A percentile compares a stretch with the other conserved stretches of the same genome.
phyloP scores from a whole-genome alignment of 2,888 invertebrate genomes.

The Synanthedon vespiformis region DNA sequence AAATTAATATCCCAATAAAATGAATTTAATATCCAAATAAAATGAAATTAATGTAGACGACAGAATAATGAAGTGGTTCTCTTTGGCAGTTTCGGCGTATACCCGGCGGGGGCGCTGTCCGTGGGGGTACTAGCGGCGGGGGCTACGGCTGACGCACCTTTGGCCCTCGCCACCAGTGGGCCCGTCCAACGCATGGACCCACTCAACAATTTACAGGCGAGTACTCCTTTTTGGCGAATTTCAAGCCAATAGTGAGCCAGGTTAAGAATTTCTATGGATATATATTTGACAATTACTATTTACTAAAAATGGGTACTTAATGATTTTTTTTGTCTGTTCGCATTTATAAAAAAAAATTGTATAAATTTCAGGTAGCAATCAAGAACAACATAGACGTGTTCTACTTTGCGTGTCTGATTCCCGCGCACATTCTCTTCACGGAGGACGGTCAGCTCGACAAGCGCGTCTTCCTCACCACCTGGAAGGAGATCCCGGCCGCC shows the following conservation, averaged over 20 bases:
- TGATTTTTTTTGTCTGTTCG: no score
- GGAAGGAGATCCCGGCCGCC: slow-evolving; percentile 99
- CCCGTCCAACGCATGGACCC: slow-evolving; percentile 98
- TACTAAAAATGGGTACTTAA: no score
- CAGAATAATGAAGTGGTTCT: no score
- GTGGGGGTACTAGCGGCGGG: slow-evolving; percentile 89
- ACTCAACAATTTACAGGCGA: slow-evolving; percentile 90
- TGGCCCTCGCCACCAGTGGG: slow-evolving; percentile 75
- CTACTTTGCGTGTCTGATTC: slow-evolving; percentile 95
- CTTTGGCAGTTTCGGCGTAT: slow-evolving; percentile 88
- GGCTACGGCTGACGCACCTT: slow-evolving; percentile 80
- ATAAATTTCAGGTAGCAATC: slow-evolving; percentile 83
- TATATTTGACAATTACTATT: no score
- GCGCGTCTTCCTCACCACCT: slow-evolving; percentile 94
- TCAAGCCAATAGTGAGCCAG: no score
- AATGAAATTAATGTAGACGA: no score
- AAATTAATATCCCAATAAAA: no score
- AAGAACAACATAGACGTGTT: slow-evolving; percentile 99
- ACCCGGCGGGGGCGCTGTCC: slow-evolving; percentile 86
- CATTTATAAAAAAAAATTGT: not conserved
- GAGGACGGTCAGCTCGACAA: slow-evolving; percentile 99
- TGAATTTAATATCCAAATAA: no score
- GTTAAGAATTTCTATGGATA: no score
- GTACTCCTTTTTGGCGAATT: not conserved
- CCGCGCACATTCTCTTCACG: slow-evolving; percentile 91